Evolutionary conservation across 2,113 vertebrate genomes (phyloP).

Genomic region (Xiphorhynchus elegans): DNA sequence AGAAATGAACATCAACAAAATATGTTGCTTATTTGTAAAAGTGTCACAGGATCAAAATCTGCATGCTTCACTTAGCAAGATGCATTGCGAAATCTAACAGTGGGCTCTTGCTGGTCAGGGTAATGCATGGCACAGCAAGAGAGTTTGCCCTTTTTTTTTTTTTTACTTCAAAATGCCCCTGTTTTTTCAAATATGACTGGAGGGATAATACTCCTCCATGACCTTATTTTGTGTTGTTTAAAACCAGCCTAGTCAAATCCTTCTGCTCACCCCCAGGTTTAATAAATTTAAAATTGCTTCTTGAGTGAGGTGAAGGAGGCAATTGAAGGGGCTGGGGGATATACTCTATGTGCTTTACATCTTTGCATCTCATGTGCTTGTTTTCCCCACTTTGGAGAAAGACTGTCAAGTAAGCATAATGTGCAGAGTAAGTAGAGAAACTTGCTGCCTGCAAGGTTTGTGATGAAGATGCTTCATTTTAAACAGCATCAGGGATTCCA

Average conservation of each 20-base stretch:
- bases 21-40: not conserved
- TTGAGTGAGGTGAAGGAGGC: conserved; percentile 18
- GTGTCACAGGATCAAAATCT: not conserved
- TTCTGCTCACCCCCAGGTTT: conserved; percentile 19
- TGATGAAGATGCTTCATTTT: not conserved
- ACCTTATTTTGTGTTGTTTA: conserved; percentile 33
- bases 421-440: not conserved
- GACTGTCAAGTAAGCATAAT: conserved; percentile 12
- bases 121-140: not conserved
- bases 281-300: conserved; percentile 31
- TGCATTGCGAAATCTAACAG: not conserved
- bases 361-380: not conserved
- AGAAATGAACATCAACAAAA: not conserved
- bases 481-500: not conserved
- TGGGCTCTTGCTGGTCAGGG: not conserved
- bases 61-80: not conserved
- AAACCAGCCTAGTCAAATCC: not conserved
- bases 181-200: not conserved
- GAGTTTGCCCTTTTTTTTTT: not conserved
- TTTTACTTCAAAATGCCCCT: not conserved
- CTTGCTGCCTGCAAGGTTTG: not conserved
- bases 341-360: conserved; percentile 7
- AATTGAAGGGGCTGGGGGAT: not conserved
- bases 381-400: conserved; percentile 27
- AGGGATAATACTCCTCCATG: not conserved